phyloP scores from a whole-genome alignment of 2,797 vertebrate species.

The Tamandua tetradactyla region DNA sequence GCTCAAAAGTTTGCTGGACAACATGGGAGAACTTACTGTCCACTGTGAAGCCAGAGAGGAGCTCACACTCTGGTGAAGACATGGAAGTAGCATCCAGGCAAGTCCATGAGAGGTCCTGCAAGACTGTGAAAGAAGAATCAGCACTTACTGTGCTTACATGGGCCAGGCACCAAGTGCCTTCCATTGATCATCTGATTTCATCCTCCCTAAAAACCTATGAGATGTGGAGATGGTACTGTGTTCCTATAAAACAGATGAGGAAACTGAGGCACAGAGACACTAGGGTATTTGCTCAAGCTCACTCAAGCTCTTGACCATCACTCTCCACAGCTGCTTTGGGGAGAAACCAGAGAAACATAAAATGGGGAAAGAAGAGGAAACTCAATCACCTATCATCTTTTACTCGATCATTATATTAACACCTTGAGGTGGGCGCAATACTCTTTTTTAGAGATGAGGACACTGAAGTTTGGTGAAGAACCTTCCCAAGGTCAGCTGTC shows the following conservation, averaged over 20 bases:
- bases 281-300: not conserved
- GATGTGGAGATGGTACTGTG: not conserved
- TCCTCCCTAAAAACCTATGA: not conserved
- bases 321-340: not conserved
- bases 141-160: too few species aligned
- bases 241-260: not conserved
- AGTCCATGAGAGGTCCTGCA: not conserved
- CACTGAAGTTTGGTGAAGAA: not conserved
- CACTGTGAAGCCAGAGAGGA: not conserved
- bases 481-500: not conserved
- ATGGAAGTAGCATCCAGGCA: too few species aligned
- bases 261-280: too few species aligned
- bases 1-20: not conserved
- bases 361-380: not conserved
- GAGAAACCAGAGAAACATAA: not conserved
- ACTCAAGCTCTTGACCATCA: not conserved
- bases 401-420: not conserved
- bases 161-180: not conserved
- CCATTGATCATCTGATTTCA: not conserved
- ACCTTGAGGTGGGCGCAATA: too few species aligned
- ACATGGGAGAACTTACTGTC: not conserved
- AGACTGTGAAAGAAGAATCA: not conserved
- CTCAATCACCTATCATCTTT: not conserved
- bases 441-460: not conserved
- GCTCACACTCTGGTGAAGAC: not conserved